A percentile compares a stretch with the other conserved stretches of the same genome.
Evolutionary conservation across 2,797 vertebrate species (phyloP).

Genomic region (Platyrinchus mystaceus): DNA sequence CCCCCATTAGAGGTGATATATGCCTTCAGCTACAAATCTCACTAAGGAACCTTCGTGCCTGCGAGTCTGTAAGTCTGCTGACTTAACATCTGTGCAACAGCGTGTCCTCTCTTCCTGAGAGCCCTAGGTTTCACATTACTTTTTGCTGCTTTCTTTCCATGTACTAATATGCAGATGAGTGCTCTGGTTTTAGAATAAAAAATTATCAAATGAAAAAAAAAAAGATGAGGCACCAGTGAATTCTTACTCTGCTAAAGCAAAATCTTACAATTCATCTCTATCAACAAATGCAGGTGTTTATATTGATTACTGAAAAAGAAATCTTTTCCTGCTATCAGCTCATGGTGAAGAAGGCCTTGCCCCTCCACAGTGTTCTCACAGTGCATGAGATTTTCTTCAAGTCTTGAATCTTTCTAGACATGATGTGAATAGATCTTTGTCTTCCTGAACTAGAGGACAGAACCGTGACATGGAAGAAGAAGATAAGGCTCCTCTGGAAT

Average conservation of each 20-base stretch:
- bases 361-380: background rate
- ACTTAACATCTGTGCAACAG: background rate
- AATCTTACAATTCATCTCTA: background rate
- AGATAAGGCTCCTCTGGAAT: constrained; percentile 49
- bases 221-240: background rate
- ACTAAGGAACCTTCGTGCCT: background rate
- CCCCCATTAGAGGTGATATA: background rate
- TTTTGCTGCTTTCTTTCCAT: background rate
- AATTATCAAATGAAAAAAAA: background rate
- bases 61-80: background rate
- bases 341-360: background rate
- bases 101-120: background rate
- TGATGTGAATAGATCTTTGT: background rate
- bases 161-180: background rate
- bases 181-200: background rate
- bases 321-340: background rate
- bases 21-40: background rate
- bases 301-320: background rate
- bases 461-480: background rate
- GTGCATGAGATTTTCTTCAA: background rate
- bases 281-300: background rate
- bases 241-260: background rate
- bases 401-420: constrained; percentile 41
- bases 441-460: background rate
- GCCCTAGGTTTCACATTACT: background rate